These are phyloP conservation scores for Callopanchax toddi DNA, from an alignment of 2,113 vertebrate species.

Conservation along the genomic window DNA sequence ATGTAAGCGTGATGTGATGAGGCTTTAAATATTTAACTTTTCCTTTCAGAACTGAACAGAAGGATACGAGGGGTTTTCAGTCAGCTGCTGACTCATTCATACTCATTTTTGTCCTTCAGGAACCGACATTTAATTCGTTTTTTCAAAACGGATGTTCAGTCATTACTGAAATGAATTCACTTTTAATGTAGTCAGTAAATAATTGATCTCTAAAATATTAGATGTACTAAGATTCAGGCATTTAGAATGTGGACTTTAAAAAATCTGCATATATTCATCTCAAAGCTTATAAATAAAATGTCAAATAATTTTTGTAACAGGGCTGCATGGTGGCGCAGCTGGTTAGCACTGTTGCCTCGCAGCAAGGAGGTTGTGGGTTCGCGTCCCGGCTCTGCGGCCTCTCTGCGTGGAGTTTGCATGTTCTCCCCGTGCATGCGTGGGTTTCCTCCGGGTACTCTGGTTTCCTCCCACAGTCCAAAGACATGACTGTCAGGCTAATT, in stretches of 20 bases:
- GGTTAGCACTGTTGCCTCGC: too few relatives aligned
- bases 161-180: constrained; percentile 15
- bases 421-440: too few relatives aligned
- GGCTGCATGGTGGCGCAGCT: too few relatives aligned
- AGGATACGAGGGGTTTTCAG: neutral
- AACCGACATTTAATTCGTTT: constrained; percentile 2
- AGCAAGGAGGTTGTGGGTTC: too few relatives aligned
- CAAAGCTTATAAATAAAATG: neutral
- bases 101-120: constrained; percentile 5
- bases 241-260: neutral
- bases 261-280: neutral
- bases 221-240: neutral
- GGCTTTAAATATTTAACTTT: too few relatives aligned
- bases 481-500: too few relatives aligned
- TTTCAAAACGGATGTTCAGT: constrained; percentile 13
- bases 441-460: too few relatives aligned
- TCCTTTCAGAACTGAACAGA: neutral
- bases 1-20: too few relatives aligned
- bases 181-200: constrained; percentile 8
- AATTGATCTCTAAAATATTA: neutral
- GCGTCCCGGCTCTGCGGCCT: too few relatives aligned
- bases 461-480: too few relatives aligned
- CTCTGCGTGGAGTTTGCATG: too few relatives aligned
- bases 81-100: constrained; percentile 17
- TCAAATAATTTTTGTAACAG: neutral